Evolutionary conservation across 1,140 invertebrate species (phyloP).

Genomic region (Listronotus bonariensis): DNA sequence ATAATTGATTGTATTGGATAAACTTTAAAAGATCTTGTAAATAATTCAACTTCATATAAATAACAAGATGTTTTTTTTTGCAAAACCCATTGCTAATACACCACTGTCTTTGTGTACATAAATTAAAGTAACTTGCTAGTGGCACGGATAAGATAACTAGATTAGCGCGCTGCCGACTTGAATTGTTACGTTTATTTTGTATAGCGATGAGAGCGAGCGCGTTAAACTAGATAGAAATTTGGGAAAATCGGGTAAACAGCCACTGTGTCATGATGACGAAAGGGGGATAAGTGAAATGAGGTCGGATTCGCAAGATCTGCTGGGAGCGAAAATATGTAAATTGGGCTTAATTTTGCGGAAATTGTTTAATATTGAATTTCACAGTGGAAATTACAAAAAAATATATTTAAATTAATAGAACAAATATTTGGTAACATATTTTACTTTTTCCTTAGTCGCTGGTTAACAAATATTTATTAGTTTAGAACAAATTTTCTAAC

Average conservation of each 20-base stretch:
- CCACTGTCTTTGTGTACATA: slow-evolving; percentile 23
- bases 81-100: background rate
- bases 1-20: too few relatives aligned
- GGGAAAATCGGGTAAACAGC: slow-evolving; percentile 37
- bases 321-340: slow-evolving; percentile 24
- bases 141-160: slow-evolving; percentile 35
- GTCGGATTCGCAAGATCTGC: slow-evolving; percentile 4
- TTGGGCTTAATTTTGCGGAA: slow-evolving; percentile 17
- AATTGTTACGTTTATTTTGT: slow-evolving; percentile 38
- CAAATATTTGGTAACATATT: too few relatives aligned
- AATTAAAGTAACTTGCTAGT: slow-evolving; percentile 25
- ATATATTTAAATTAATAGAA: background rate
- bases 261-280: slow-evolving; percentile 30
- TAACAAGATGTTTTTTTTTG: background rate
- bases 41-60: background rate
- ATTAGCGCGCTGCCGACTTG: slow-evolving; percentile 29
- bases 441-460: too few relatives aligned
- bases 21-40: too few relatives aligned
- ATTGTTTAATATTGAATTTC: slow-evolving; percentile 31
- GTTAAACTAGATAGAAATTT: slow-evolving; percentile 37
- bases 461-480: too few relatives aligned
- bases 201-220: slow-evolving; percentile 23
- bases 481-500: too few relatives aligned
- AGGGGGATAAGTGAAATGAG: slow-evolving; percentile 17
- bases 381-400: slow-evolving; percentile 1